Percentiles rank a stretch among this genome's conserved stretches.
Evolutionary conservation across 1,140 invertebrate genomes (phyloP).

Genomic region (Heliconius melpomene): DNA sequence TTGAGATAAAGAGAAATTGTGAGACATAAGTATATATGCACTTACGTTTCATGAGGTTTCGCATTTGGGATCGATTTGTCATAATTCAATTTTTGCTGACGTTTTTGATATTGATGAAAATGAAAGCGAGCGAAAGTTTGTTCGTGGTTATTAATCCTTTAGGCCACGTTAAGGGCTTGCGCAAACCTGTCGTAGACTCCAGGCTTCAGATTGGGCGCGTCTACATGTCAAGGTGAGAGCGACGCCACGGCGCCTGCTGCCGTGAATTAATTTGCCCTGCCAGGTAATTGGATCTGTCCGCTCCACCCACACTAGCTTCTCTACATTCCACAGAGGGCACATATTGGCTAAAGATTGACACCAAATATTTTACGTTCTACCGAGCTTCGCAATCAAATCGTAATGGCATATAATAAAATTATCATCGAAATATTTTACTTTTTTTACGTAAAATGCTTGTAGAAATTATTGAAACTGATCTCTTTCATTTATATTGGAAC

Average conservation of each 20-base stretch:
- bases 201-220: slow-evolving; percentile 52
- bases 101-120: slow-evolving; percentile 38
- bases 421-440: no score
- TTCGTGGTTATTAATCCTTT: slow-evolving; percentile 46
- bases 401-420: no score
- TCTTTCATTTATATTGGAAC: no score
- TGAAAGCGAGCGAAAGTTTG: slow-evolving; percentile 50
- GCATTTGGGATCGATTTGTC: not conserved
- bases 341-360: slow-evolving; percentile 15
- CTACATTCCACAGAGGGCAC: slow-evolving; percentile 48
- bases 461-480: no score
- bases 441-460: no score
- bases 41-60: not conserved
- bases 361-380: not conserved
- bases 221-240: slow-evolving; percentile 68
- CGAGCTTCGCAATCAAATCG: not conserved
- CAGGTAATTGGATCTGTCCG: slow-evolving; percentile 67
- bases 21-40: not conserved
- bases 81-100: slow-evolving; percentile 17
- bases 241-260: slow-evolving; percentile 55
- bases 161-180: slow-evolving; percentile 48
- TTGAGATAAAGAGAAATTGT: not conserved
- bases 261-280: slow-evolving; percentile 69
- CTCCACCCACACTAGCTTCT: slow-evolving; percentile 55
- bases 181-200: slow-evolving; percentile 56